These are phyloP conservation scores for Lymantria dispar DNA, from an alignment of 2,888 invertebrate genomes.

Conservation along the genomic window DNA sequence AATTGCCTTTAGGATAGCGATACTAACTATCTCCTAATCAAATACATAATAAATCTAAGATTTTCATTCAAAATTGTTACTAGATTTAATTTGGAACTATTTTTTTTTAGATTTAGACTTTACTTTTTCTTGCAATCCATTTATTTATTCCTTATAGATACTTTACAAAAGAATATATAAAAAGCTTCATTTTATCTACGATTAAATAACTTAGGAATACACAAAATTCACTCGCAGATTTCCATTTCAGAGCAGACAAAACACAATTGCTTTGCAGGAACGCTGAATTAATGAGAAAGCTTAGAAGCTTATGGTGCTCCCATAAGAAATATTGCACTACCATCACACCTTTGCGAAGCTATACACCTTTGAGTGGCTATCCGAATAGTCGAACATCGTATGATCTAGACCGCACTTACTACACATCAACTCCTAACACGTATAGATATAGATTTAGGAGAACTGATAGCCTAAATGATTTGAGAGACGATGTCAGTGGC, in stretches of 20 bases:
- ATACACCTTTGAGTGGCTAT: slow-evolving; percentile 71
- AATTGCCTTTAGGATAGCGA: no score
- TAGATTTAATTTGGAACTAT: no score
- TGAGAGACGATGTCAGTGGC: slow-evolving; percentile 54
- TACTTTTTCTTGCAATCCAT: neutral
- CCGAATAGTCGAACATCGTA: slow-evolving; percentile 71
- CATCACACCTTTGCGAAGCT: slow-evolving; percentile 60
- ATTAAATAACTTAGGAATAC: neutral
- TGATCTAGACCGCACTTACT: slow-evolving; percentile 72
- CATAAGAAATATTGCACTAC: slow-evolving; percentile 83
- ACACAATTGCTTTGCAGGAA: slow-evolving; percentile 84
- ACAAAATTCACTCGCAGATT: slow-evolving; percentile 32
- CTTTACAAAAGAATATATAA: no score
- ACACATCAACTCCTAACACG: slow-evolving; percentile 67
- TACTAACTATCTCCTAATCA: no score
- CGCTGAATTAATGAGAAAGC: slow-evolving; percentile 83
- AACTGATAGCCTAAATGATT: slow-evolving; percentile 27
- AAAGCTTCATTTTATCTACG: no score
- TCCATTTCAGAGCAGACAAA: slow-evolving; percentile 83
- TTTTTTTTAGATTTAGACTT: neutral
- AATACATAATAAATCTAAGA: no score
- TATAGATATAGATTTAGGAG: slow-evolving; percentile 69
- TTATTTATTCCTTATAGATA: neutral
- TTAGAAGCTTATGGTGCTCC: slow-evolving; percentile 83
- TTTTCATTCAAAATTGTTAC: no score